Conservation (phyloP, 2,113 vertebrate species). For the Marmota monax region DNA sequence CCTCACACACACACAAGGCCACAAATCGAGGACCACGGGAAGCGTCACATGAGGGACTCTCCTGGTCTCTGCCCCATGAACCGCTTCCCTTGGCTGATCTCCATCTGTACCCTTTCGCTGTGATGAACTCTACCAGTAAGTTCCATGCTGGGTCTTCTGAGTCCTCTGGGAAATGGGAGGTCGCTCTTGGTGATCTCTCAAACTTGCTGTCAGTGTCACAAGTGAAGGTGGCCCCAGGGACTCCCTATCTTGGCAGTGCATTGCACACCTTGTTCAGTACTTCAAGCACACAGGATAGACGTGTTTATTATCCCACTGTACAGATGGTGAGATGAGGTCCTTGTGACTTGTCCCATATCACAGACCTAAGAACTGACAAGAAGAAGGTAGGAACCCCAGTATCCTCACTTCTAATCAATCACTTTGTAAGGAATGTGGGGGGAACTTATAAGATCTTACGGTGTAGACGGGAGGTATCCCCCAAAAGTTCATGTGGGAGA, state of each 20-base stretch:
- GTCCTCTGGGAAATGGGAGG: neutral
- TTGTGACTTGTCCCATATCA: neutral
- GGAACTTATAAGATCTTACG: too few species aligned
- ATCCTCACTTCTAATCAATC: neutral
- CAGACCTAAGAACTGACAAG: neutral
- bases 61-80: too few species aligned
- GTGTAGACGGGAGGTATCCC: too few species aligned
- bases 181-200: neutral
- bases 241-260: fast-evolving
- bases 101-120: neutral
- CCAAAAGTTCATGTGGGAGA: too few species aligned
- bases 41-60: neutral
- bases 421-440: neutral
- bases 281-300: neutral
- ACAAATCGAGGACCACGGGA: neutral
- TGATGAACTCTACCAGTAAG: neutral
- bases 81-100: neutral
- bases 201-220: neutral
- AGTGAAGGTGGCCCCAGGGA: neutral
- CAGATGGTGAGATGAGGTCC: neutral
- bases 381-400: neutral
- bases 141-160: neutral
- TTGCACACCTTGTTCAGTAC: neutral
- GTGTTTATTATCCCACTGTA: neutral
- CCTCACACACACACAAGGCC: neutral